Percentiles rank a stretch among this genome's conserved stretches.
These are phyloP conservation scores for Eulithis testata DNA, from an alignment of 2,888 invertebrate species.

Conservation along the genomic window DNA sequence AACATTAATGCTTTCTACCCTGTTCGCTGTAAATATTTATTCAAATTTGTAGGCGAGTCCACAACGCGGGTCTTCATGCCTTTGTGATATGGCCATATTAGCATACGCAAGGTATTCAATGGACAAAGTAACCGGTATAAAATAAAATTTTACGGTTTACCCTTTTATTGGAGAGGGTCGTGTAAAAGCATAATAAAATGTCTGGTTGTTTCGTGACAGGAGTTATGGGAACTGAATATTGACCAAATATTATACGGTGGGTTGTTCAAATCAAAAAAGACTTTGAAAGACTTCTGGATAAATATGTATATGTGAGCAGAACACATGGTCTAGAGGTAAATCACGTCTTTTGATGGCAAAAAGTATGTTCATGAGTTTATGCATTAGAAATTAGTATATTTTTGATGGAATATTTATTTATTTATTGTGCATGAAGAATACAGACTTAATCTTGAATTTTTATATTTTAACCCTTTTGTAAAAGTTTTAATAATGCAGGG, in stretches of 20 bases:
- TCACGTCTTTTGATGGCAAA: too few species aligned
- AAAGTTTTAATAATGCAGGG: too few species aligned
- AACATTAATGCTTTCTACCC: constrained; percentile 79
- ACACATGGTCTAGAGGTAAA: too few species aligned
- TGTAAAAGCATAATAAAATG: constrained; percentile 72
- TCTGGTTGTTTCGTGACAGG: constrained; percentile 59
- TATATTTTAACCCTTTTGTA: too few species aligned
- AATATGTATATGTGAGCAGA: too few species aligned
- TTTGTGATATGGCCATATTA: constrained; percentile 74
- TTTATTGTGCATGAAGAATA: too few species aligned
- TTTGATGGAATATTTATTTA: too few species aligned
- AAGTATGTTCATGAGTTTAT: too few species aligned
- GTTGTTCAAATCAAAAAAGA: neutral
- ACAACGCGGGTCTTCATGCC: constrained; percentile 66
- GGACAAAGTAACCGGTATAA: constrained; percentile 77
- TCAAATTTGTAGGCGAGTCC: constrained; percentile 78
- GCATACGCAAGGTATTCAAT: constrained; percentile 79
- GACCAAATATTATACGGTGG: constrained; percentile 20
- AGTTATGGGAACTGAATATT: constrained; percentile 67
- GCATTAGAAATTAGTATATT: too few species aligned
- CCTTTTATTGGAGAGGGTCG: constrained; percentile 75
- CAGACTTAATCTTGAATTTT: too few species aligned
- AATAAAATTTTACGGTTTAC: constrained; percentile 79
- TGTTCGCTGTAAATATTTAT: constrained; percentile 81
- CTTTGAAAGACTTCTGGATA: too few species aligned